phyloP scores from a whole-genome alignment of 2,797 vertebrate species.

The Toxotes lorentzi region DNA sequence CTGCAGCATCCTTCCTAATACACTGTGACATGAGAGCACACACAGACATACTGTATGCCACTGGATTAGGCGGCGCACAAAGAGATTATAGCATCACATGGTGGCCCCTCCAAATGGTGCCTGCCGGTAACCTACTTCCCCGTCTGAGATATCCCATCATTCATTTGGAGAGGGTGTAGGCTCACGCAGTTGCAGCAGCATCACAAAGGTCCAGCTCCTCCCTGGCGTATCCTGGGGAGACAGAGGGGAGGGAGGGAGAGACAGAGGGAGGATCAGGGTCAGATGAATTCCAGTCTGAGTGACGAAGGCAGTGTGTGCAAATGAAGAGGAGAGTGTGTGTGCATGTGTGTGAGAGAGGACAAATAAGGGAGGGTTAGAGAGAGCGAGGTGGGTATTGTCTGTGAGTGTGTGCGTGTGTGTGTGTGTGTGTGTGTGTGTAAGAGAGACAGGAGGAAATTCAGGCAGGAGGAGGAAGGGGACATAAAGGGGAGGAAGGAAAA shows the following conservation, averaged over 20 bases:
- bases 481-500: constrained; percentile 51
- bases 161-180: constrained; percentile 58
- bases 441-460: constrained; percentile 45
- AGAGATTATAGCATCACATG: constrained; percentile 77
- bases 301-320: constrained; percentile 57
- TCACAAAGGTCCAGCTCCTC: constrained; percentile 76
- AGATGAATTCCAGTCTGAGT: constrained; percentile 66
- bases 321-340: constrained; percentile 49
- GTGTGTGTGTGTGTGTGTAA: constrained; percentile 14
- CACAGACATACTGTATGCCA: constrained; percentile 39
- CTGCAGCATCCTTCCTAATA: constrained; percentile 46
- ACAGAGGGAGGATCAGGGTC: constrained; percentile 67
- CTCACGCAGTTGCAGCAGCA: constrained; percentile 64
- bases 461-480: constrained; percentile 56
- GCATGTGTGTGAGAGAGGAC: constrained; percentile 51
- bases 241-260: constrained; percentile 35
- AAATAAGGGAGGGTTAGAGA: constrained; percentile 45
- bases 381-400: constrained; percentile 6
- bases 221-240: constrained; percentile 63
- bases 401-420: background rate
- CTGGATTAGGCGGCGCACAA: constrained; percentile 66
- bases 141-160: constrained; percentile 61
- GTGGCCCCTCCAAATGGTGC: constrained; percentile 56
- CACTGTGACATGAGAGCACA: constrained; percentile 24
- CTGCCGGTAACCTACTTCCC: constrained; percentile 62